Percentiles rank a stretch among this genome's conserved stretches.
Conservation (phyloP, 1,140 invertebrate genomes). For the Ptiloglossa arizonensis region DNA sequence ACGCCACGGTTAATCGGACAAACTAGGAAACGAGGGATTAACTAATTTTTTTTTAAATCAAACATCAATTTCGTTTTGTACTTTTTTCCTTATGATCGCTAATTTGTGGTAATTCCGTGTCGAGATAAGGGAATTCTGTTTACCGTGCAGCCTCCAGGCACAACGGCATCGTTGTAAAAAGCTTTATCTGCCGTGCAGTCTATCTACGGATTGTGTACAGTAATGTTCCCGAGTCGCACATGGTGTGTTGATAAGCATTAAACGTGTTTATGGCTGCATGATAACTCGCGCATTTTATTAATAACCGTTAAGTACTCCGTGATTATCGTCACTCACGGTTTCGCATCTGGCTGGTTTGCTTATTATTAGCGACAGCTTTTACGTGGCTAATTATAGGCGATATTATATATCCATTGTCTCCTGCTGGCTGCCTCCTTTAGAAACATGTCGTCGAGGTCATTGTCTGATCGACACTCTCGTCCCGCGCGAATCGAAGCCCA, state of each 20-base stretch:
- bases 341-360: conserved; percentile 56
- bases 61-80: background rate
- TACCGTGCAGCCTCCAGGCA: conserved; percentile 24
- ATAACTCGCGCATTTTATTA: conserved; percentile 66
- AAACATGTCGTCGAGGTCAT: conserved; percentile 59
- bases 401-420: conserved; percentile 66
- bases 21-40: no score
- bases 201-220: conserved; percentile 38
- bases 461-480: conserved; percentile 49
- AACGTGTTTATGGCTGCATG: conserved; percentile 48
- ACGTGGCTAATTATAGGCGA: conserved; percentile 61
- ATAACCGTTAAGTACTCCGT: conserved; percentile 61
- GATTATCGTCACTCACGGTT: conserved; percentile 56
- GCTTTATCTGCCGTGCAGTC: conserved; percentile 32
- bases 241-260: conserved; percentile 58
- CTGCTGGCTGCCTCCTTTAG: conserved; percentile 40
- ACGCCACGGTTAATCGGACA: no score
- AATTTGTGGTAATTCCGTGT: conserved; percentile 21
- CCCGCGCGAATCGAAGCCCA: conserved; percentile 21
- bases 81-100: background rate
- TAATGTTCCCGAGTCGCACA: conserved; percentile 46
- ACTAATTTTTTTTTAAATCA: no score
- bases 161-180: conserved; percentile 25
- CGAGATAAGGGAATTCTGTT: conserved; percentile 42
- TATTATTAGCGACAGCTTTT: conserved; percentile 61